Base-by-base conservation (phyloP, 2,888 invertebrate species). In the Leptinotarsa haldemani region DNA sequence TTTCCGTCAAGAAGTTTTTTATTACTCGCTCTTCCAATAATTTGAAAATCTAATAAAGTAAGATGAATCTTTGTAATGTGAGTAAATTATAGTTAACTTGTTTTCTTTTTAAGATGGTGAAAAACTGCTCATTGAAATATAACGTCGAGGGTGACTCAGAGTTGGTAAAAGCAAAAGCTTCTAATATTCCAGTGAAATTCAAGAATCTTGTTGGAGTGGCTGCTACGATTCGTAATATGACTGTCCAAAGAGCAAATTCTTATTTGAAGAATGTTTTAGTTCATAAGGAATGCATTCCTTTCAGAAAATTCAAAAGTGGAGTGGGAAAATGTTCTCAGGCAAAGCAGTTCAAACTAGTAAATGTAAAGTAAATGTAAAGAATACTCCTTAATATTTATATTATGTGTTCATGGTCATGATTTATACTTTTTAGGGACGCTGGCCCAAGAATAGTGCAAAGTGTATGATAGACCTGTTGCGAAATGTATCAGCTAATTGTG, bases 181-280 rank as follows among this genome's bases (percentile, higher is more conserved):
- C 93, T 0, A 94, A 94, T 84, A 89, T 94, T 73, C 89, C 94
- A 73, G 94, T 94, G 76, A 94, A 94, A 84, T 95, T 94, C 86
- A 94, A 95, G 90, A 95, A 95, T 88, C 94, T 95, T 0, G 90
- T 93, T 81, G 95, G 95, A 88, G 92, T 94, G 16, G 94, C 94
- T 74, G 91, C 92, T 83, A 93, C 93, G 47, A 91, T 95, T 79
- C 92, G 93, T 84, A 90, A 90, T 71, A 94, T 95, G 94, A 90
- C 93, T 65, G 87, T 95, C 74, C 89, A 92, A 78, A 89, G 95
- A 80, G 95, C 95, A 66, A 90, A 91, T 65, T 89, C 91, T 56
- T 95, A 91, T 85, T 87, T 95, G 81, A 94, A 94, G 85, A 94
- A 94, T 86, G 94, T 95, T 3, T 88, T 92, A 67, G 92, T 90